Conservation (phyloP, 2,888 invertebrate species). For the Eupeodes latifasciatus region DNA sequence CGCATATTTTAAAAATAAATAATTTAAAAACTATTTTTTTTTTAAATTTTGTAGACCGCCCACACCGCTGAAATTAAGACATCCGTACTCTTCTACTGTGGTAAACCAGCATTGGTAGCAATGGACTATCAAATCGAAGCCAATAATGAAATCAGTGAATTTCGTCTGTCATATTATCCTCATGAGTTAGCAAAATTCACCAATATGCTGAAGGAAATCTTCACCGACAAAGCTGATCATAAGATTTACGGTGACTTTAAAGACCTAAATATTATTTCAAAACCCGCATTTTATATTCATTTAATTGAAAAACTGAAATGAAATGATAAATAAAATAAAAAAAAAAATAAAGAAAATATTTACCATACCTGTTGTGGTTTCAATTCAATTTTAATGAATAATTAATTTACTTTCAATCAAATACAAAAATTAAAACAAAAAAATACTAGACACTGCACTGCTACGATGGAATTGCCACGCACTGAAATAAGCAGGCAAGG, state of each 20-base stretch:
- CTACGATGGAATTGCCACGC: conserved; percentile 61
- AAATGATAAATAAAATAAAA: conserved; percentile 17
- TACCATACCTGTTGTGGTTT: not conserved
- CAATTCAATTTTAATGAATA: conserved; percentile 11
- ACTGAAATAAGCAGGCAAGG: conserved; percentile 39
- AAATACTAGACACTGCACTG: not conserved
- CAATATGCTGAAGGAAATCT: conserved; percentile 89
- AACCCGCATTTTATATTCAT: conserved; percentile 94
- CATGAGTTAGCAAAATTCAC: conserved; percentile 90
- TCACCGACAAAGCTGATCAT: conserved; percentile 88
- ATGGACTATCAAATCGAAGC: conserved; percentile 92
- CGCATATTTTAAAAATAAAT: no score
- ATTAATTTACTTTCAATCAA: not conserved
- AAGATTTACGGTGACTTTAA: conserved; percentile 93
- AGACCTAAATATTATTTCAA: conserved; percentile 86
- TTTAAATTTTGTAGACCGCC: conserved; percentile 87
- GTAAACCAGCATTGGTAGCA: conserved; percentile 90
- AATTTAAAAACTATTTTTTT: not conserved
- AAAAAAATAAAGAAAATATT: not conserved
- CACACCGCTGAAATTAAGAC: conserved; percentile 93
- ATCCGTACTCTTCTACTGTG: conserved; percentile 91
- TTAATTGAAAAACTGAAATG: conserved; percentile 87
- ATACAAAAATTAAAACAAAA: conserved; percentile 6
- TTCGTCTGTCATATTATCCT: conserved; percentile 94
- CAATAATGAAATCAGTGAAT: conserved; percentile 87